A percentile compares a stretch with the other conserved stretches of the same genome.
phyloP scores from a whole-genome alignment of 2,797 vertebrate genomes.

The Onychomys leucogaster region DNA sequence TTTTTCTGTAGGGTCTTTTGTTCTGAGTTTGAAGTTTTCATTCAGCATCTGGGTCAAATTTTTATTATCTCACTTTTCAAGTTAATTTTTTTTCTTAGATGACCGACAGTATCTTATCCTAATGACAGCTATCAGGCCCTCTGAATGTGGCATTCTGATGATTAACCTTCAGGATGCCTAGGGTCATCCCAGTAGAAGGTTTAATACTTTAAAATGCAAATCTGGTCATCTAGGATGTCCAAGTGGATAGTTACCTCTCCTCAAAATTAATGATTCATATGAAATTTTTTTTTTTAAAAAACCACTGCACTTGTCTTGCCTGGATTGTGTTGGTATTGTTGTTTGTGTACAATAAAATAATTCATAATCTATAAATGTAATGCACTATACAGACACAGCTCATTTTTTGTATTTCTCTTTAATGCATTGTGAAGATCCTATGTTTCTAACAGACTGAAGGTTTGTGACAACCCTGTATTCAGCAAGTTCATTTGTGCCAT shows the following conservation, averaged over 20 bases:
- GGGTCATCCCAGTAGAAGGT: constrained; percentile 58
- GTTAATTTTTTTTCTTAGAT: constrained; percentile 68
- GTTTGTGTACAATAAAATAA: neutral
- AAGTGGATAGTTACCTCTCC: constrained; percentile 60
- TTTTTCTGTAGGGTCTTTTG: constrained; percentile 66
- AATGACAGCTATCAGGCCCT: constrained; percentile 69
- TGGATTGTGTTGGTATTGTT: constrained; percentile 28
- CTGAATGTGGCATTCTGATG: constrained; percentile 62
- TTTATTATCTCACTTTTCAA: constrained; percentile 72
- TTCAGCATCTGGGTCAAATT: constrained; percentile 63
- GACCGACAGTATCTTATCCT: constrained; percentile 59
- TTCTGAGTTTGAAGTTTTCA: constrained; percentile 63
- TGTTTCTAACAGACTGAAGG: neutral
- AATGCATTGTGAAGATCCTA: neutral
- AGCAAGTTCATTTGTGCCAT: neutral
- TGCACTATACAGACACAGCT: neutral
- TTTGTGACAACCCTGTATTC: neutral
- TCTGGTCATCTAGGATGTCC: constrained; percentile 57
- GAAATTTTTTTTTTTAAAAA: neutral
- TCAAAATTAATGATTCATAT: constrained; percentile 69
- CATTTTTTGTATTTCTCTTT: neutral
- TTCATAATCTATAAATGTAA: neutral
- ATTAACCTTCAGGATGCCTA: constrained; percentile 79
- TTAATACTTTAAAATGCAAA: constrained; percentile 77
- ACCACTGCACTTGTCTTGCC: constrained; percentile 16